phyloP scores from a whole-genome alignment of 2,888 invertebrate species.

The Pyrrhosoma nymphula region DNA sequence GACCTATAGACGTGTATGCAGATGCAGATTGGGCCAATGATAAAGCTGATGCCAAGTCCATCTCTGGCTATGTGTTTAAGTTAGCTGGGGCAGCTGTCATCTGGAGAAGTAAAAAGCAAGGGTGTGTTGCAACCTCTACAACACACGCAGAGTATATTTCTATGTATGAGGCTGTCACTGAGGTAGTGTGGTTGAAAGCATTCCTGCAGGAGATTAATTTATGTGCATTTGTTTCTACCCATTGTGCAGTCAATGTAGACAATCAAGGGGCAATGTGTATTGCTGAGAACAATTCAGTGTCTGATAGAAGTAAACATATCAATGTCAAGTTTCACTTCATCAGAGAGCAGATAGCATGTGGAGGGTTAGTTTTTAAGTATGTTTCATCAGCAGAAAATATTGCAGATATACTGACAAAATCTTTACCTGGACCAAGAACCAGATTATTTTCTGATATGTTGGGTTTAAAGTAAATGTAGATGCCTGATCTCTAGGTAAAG shows the following conservation, averaged over 20 bases:
- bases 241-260: background rate
- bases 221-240: background rate
- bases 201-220: background rate
- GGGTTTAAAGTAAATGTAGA: background rate
- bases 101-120: slow-evolving; percentile 25
- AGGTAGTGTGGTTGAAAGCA: slow-evolving; percentile 1
- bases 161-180: slow-evolving; percentile 12
- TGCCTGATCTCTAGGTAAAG: background rate
- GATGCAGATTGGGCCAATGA: slow-evolving; percentile 34
- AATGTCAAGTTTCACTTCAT: slow-evolving; percentile 29
- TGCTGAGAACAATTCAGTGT: slow-evolving; percentile 28
- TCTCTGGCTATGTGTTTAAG: slow-evolving; percentile 14
- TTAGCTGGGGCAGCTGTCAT: slow-evolving; percentile 35
- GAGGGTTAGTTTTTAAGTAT: background rate
- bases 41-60: slow-evolving; percentile 25
- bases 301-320: background rate
- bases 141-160: background rate
- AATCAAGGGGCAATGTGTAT: background rate
- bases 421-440: background rate
- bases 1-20: background rate
- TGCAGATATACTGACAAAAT: background rate
- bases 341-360: background rate
- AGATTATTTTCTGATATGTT: background rate
- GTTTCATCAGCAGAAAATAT: background rate
- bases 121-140: slow-evolving; percentile 23